phyloP scores from a whole-genome alignment of 2,797 vertebrate genomes.

The Hapalemur alaotrensis region DNA sequence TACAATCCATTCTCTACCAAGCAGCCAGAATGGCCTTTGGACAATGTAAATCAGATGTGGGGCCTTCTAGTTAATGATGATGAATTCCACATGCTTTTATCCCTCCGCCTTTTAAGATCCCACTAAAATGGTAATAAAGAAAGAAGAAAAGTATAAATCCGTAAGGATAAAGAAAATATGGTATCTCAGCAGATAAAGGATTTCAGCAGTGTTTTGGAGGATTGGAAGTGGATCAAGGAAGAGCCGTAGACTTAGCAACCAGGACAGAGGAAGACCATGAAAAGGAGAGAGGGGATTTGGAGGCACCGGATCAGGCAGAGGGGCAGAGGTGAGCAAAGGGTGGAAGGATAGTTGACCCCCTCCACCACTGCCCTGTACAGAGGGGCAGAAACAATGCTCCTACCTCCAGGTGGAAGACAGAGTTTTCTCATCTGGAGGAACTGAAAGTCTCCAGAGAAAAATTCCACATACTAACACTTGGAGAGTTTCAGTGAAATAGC shows the following conservation, averaged over 20 bases:
- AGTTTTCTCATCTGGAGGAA: conserved; percentile 38
- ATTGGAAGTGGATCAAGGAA: neutral
- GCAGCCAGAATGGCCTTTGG: neutral
- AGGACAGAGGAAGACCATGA: neutral
- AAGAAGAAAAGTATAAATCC: neutral
- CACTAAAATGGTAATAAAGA: neutral
- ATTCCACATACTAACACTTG: neutral
- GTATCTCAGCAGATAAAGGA: neutral
- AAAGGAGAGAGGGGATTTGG: neutral
- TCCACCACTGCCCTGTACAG: neutral
- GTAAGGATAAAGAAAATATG: neutral
- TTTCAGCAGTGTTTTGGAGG: neutral
- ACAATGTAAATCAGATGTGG: neutral
- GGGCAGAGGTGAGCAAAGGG: neutral
- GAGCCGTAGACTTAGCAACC: neutral
- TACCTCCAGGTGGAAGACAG: neutral
- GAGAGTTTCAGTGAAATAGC: neutral
- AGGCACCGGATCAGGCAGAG: neutral
- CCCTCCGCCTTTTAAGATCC: neutral
- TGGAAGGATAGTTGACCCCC: neutral
- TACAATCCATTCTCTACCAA: neutral
- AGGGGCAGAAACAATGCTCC: neutral
- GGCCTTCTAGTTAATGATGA: neutral
- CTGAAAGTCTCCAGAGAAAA: conserved; percentile 9
- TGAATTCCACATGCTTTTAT: neutral